Conservation (phyloP, 1,140 invertebrate genomes). For the Habropoda laboriosa region DNA sequence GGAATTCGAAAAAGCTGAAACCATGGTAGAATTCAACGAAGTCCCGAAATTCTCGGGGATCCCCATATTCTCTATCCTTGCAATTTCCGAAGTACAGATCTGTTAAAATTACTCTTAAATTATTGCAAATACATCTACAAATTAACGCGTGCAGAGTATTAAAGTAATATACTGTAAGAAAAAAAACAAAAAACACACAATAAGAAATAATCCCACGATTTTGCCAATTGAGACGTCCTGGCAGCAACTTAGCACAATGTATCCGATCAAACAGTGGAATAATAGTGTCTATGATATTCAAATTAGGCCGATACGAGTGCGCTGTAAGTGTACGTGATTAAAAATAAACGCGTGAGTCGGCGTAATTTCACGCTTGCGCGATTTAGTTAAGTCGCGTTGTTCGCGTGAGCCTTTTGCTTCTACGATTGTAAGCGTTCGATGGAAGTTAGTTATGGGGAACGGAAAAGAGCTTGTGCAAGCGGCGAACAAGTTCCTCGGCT, state of each 20-base stretch:
- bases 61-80: too few relatives aligned
- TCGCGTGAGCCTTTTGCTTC: slow-evolving; percentile 5
- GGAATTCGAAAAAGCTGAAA: too few relatives aligned
- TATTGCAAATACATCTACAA: too few relatives aligned
- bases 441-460: not conserved
- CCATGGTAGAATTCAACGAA: too few relatives aligned
- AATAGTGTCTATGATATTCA: slow-evolving; percentile 31
- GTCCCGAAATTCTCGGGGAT: too few relatives aligned
- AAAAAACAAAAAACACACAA: not conserved
- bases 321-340: slow-evolving; percentile 45
- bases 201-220: not conserved
- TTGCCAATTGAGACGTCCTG: slow-evolving; percentile 20
- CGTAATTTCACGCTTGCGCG: slow-evolving; percentile 64
- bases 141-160: too few relatives aligned
- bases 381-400: slow-evolving; percentile 57
- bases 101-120: too few relatives aligned
- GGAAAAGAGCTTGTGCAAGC: slow-evolving; percentile 11
- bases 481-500: slow-evolving; percentile 21
- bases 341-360: slow-evolving; percentile 61
- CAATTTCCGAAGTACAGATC: too few relatives aligned
- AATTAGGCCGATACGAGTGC: slow-evolving; percentile 19
- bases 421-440: not conserved
- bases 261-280: not conserved
- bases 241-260: slow-evolving; percentile 1
- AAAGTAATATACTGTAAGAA: not conserved